Evolutionary conservation across 2,113 vertebrate species (phyloP), one percentile per base, ranked within the genome.

Genomic region (Leiothrix lutea): DNA sequence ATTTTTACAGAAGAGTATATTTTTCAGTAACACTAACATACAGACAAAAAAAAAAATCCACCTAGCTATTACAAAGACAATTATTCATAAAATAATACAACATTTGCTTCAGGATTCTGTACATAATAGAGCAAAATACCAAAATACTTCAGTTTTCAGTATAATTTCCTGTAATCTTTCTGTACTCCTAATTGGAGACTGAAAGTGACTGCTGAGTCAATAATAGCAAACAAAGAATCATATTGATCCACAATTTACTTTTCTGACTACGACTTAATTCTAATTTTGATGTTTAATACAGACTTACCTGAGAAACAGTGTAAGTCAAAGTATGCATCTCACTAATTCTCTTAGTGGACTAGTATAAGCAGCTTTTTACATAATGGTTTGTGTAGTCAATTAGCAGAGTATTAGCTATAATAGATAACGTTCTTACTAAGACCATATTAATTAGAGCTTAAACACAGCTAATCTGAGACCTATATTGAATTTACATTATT

Each of bases 331-430:
- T 88, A 74, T 58, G 31, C 4, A 5, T 80, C 60, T 82, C 53
- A 51, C 64, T 95, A 90, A 93, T 86, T 95, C 79, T 80, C 85
- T 91, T 78, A 94, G 72, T 62, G 88, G 74, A 88, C 85, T 78
- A 73, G 26, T 70, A 80, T 86, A 96, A 96, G 82, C 85, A 96
- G 95, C 90, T 97, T 96, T 94, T 96, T 92, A 96, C 93, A 96
- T 94, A 95, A 90, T 83, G 81, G 92, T 88, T 93, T 91, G 71
- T 94, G 82, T 83, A 95, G 95, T 94, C 92, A 92, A 88, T 97
- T 97, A 97, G 87, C 54, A 88, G 71, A 93, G 79, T 80, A 89
- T 96, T 95, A 91, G 48, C 80, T 79, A 95, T 74, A 91, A 96
- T 22, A 94, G 80, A 95, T 95, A 95, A 80, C 53, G 11, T 91